Base-by-base conservation (phyloP, 2,888 invertebrate species). In the Amblyjoppa fuscipennis region DNA sequence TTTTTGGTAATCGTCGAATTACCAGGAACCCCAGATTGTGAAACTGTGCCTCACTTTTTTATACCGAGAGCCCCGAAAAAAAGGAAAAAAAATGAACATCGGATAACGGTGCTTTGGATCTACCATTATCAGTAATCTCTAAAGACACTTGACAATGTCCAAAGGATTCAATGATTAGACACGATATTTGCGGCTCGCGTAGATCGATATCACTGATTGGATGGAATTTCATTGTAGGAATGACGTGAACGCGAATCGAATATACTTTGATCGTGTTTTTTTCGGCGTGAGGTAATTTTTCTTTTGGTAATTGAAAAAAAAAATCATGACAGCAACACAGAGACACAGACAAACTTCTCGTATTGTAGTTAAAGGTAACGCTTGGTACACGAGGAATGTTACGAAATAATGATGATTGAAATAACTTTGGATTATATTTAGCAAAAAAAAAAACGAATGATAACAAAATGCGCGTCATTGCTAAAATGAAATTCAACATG, bases 41-140 rank as follows among this genome's bases (percentile, higher is more conserved):
- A 93, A 93, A 92, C 91, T 93, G 92, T 93, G 93, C 93, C 93
- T 93, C 93, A 92, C 92, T 92, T 92, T 91, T 93, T 92, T 79
- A 70, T 78, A 75, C 69, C 68, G 73, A 81, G 75, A 76, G 73
- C 73, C 77, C 28, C 16, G 64, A 61, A 31, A 34, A 64, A 34
- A 31, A 61, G 13, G 28, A 64, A 45, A 25, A 20, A 73, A 66
- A 28, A 70, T 34, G 25, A 64, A 64, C 56, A 61, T 56, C 64
- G 49, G 41, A 64, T 51, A 34, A 90, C 87, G 89, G 89, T 88
- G 90, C 89, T 89, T 89, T 75, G 81, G 89, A 88, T 79, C 89
- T 88, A 81, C 88, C 64, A 84, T 49, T 86, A 74, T 70, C 78
- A 82, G 86, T 76, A 85, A 49, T 64, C 61, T 73, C 87, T 88